These are phyloP conservation scores for Hirtodrosophila alboralis DNA, from an alignment of 2,888 invertebrate genomes.

Conservation along the genomic window DNA sequence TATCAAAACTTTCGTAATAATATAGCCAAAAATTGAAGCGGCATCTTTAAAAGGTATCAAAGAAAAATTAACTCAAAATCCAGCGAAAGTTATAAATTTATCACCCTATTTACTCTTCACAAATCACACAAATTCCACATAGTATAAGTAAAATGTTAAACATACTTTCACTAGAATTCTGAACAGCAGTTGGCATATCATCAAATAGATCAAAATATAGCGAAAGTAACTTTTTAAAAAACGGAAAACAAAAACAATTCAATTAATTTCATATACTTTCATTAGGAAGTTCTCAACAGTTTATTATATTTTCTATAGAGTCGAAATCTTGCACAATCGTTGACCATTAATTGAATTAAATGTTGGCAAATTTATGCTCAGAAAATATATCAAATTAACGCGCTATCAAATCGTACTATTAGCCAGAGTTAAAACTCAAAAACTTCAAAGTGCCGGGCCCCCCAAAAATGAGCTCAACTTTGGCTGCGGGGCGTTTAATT, in stretches of 20 bases:
- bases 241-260: neutral
- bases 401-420: constrained; percentile 50
- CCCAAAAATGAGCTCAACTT: constrained; percentile 55
- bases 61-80: too few relatives aligned
- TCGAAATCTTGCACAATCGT: constrained; percentile 25
- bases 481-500: constrained; percentile 80
- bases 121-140: neutral
- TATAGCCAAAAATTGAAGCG: too few relatives aligned
- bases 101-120: neutral
- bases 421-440: constrained; percentile 15
- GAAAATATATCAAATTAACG: constrained; percentile 75
- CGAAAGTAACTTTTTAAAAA: constrained; percentile 2
- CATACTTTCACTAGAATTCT: constrained; percentile 32
- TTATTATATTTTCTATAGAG: too few relatives aligned
- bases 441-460: constrained; percentile 61
- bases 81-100: constrained; percentile 23
- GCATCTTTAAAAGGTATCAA: too few relatives aligned
- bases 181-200: too few relatives aligned
- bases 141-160: neutral
- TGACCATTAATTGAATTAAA: constrained; percentile 66
- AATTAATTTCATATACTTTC: constrained; percentile 34
- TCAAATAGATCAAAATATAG: neutral
- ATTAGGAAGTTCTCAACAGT: constrained; percentile 40
- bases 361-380: constrained; percentile 64
- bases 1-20: too few relatives aligned